Percentiles rank a stretch among this genome's conserved stretches.
These are phyloP conservation scores for Erpobdella octoculata DNA, from an alignment of 2,888 invertebrate species.

Conservation along the genomic window DNA sequence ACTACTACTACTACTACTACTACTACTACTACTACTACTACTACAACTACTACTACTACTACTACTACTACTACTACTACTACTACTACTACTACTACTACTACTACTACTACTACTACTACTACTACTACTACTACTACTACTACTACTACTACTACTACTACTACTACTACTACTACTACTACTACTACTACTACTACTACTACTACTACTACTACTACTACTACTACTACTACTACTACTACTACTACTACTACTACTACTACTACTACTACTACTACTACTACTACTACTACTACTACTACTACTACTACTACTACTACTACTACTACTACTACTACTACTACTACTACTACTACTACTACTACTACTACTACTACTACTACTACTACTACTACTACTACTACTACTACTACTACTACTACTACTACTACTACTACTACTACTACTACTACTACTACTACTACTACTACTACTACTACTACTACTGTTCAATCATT, in stretches of 20 bases:
- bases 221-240: constrained; percentile 27
- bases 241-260: constrained; percentile 25
- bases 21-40: constrained; percentile 15
- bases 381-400: background rate
- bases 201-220: constrained; percentile 21
- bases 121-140: constrained; percentile 26
- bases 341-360: background rate
- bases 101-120: constrained; percentile 16
- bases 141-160: constrained; percentile 25
- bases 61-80: constrained; percentile 12
- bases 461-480: background rate
- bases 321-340: background rate
- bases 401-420: background rate
- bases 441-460: constrained; percentile 1
- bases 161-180: constrained; percentile 23
- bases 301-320: background rate
- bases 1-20: background rate
- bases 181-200: constrained; percentile 8
- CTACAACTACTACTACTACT: constrained; percentile 18
- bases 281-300: background rate
- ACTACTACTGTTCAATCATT: too few species aligned
- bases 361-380: background rate
- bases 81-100: constrained; percentile 14
- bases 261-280: constrained; percentile 15
- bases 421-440: background rate